These are phyloP conservation scores for Euspilapteryx auroguttella DNA, from an alignment of 2,888 invertebrate genomes.

Conservation along the genomic window DNA sequence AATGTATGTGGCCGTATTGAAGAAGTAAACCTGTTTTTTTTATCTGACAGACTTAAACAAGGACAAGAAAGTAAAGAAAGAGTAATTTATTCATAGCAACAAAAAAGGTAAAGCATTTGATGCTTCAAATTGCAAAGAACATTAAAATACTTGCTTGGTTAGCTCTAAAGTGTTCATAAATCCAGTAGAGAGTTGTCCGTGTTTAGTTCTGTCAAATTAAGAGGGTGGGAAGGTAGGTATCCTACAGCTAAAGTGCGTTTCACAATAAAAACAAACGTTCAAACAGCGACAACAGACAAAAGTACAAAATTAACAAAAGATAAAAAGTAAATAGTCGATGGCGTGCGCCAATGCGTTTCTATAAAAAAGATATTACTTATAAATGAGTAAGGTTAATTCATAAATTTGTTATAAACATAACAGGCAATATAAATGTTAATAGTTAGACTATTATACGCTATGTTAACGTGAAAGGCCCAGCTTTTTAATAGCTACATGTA, in stretches of 20 bases:
- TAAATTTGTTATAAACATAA: conserved; percentile 61
- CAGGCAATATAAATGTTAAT: conserved; percentile 60
- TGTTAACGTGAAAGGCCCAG: conserved; percentile 61
- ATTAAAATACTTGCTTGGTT: too few relatives aligned
- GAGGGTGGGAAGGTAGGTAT: too few relatives aligned
- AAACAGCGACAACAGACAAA: conserved; percentile 54
- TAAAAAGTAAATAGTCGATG: conserved; percentile 54
- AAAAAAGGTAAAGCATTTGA: too few relatives aligned
- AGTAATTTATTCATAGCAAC: too few relatives aligned
- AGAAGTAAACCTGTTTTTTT: too few relatives aligned
- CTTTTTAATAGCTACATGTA: conserved; percentile 55
- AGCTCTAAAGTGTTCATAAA: too few relatives aligned
- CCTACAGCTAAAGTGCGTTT: conserved; percentile 34
- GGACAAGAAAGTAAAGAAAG: too few relatives aligned
- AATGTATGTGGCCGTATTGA: too few relatives aligned
- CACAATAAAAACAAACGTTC: conserved; percentile 28
- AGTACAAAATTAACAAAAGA: conserved; percentile 42
- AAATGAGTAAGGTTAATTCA: conserved; percentile 53
- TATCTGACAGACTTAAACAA: too few relatives aligned
- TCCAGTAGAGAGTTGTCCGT: too few relatives aligned
- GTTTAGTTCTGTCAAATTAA: too few relatives aligned
- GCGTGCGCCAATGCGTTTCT: conserved; percentile 62
- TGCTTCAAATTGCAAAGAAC: too few relatives aligned
- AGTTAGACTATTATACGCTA: conserved; percentile 62
- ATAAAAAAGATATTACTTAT: conserved; percentile 27